Percentiles rank a stretch among this genome's conserved stretches.
Conservation (phyloP, 2,113 vertebrate genomes). For the Numida meleagris region DNA sequence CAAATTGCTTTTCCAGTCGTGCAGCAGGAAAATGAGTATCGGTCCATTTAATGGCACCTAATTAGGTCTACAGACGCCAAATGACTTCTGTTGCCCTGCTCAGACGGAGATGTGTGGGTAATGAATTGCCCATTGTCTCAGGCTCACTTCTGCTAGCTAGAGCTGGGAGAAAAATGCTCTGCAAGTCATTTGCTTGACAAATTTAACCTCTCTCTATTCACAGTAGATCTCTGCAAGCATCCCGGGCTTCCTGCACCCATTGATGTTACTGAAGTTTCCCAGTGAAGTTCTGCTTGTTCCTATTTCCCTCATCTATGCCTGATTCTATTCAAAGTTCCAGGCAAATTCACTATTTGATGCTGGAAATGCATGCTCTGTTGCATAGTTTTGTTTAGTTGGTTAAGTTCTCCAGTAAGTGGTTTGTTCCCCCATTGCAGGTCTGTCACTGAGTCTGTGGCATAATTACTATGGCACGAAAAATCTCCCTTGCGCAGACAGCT, state of each 20-base stretch:
- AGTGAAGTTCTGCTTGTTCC: not conserved
- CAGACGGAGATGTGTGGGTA: not conserved
- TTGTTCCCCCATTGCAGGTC: not conserved
- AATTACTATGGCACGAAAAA: not conserved
- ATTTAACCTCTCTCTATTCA: not conserved
- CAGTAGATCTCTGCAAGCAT: not conserved
- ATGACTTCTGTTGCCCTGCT: conserved; percentile 8
- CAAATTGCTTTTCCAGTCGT: not conserved
- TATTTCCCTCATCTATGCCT: not conserved
- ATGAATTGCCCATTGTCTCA: not conserved
- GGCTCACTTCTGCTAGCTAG: not conserved
- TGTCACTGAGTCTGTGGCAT: not conserved
- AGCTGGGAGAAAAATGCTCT: not conserved
- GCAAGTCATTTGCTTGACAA: not conserved
- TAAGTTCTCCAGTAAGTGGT: not conserved
- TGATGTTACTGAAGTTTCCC: not conserved
- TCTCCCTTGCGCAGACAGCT: not conserved
- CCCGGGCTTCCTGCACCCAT: not conserved
- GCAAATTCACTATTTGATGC: accelerated
- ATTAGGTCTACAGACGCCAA: conserved; percentile 15
- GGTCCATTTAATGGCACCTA: not conserved
- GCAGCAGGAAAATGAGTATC: not conserved
- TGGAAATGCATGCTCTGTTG: not conserved
- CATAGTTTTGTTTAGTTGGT: not conserved
- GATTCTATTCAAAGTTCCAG: not conserved